Evolutionary conservation across 2,888 invertebrate genomes (phyloP).

Genomic region (Anthophora plumipes): DNA sequence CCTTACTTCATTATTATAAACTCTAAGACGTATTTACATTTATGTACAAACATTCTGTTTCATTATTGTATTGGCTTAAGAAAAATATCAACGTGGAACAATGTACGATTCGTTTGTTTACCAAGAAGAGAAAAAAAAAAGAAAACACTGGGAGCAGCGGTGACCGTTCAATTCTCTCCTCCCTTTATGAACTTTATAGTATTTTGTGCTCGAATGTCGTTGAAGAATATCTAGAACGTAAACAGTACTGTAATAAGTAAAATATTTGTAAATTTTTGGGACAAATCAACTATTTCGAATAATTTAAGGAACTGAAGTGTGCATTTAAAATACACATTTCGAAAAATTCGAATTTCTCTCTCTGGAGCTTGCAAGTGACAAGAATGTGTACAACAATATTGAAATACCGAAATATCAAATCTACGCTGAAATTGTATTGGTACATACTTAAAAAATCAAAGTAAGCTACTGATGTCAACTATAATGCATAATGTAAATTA

Average conservation of each 20-base stretch:
- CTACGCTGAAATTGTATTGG: background rate
- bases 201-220: background rate
- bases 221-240: conserved; percentile 1
- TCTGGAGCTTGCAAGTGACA: background rate
- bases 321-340: background rate
- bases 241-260: background rate
- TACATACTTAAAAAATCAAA: background rate
- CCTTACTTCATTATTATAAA: conserved; percentile 79
- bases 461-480: background rate
- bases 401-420: background rate
- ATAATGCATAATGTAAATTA: too few relatives aligned
- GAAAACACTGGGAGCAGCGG: conserved; percentile 49
- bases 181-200: background rate
- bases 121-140: conserved; percentile 60
- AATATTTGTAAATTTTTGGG: background rate
- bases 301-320: background rate
- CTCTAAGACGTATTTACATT: conserved; percentile 81
- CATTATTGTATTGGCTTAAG: conserved; percentile 71
- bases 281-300: too few relatives aligned
- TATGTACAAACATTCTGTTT: conserved; percentile 78
- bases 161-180: conserved; percentile 17
- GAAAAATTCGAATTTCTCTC: background rate
- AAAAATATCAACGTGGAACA: conserved; percentile 79
- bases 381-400: background rate
- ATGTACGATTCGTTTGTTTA: conserved; percentile 64